Conservation (phyloP, 2,888 invertebrate species). For the Strigamia crassipes region DNA sequence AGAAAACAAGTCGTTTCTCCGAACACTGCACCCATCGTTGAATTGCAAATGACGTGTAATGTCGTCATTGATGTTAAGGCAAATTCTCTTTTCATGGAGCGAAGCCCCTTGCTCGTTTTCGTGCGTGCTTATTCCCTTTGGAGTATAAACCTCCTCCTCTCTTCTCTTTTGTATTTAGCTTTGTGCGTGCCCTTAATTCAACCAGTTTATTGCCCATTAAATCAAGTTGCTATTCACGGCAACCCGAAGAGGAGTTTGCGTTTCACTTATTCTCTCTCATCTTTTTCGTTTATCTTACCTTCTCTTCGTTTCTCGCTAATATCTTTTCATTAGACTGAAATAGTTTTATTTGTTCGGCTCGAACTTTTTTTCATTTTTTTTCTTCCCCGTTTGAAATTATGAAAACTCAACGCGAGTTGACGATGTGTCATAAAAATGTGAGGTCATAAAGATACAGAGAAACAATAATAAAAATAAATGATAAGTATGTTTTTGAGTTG, state of each 20-base stretch:
- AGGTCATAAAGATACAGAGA: constrained; percentile 1
- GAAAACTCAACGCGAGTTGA: neutral
- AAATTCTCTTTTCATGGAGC: constrained; percentile 47
- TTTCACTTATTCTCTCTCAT: constrained; percentile 20
- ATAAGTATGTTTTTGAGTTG: constrained; percentile 11
- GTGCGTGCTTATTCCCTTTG: constrained; percentile 37
- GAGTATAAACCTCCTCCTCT: constrained; percentile 38
- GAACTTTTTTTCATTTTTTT: neutral
- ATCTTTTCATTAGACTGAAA: constrained; percentile 41
- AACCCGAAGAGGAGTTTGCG: constrained; percentile 39
- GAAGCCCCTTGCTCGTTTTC: constrained; percentile 43
- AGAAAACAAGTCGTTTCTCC: constrained; percentile 47
- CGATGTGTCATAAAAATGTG: constrained; percentile 25
- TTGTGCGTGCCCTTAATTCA: constrained; percentile 43
- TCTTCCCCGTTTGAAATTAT: neutral
- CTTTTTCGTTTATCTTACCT: constrained; percentile 36
- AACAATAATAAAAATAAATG: neutral
- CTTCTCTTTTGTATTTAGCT: constrained; percentile 40
- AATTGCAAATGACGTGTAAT: constrained; percentile 48
- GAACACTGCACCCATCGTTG: constrained; percentile 46
- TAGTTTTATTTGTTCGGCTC: constrained; percentile 30
- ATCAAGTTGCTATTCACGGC: constrained; percentile 47
- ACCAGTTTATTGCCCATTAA: constrained; percentile 48
- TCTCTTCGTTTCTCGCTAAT: constrained; percentile 40
- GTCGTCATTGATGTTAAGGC: constrained; percentile 43